phyloP scores from a whole-genome alignment of 1,140 invertebrate genomes.

The Zelostemma sp. region DNA sequence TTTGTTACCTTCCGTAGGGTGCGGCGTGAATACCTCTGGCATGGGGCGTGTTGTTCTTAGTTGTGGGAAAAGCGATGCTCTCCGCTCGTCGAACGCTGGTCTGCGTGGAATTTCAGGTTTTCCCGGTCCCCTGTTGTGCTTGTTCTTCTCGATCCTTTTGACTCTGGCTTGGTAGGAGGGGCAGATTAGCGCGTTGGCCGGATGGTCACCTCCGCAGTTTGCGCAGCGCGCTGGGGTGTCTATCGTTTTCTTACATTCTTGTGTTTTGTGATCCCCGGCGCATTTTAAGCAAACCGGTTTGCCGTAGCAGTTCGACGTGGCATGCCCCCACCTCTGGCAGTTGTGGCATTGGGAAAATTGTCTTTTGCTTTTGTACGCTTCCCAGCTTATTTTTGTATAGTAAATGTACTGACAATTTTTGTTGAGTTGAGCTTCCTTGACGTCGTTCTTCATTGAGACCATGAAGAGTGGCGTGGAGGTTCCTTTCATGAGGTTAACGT shows the following conservation, averaged over 20 bases:
- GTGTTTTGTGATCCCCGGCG: constrained; percentile 41
- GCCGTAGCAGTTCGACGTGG: constrained; percentile 40
- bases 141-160: constrained; percentile 18
- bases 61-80: too few species aligned
- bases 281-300: constrained; percentile 48
- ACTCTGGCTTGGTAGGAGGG: background rate
- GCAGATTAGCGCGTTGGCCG: background rate
- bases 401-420: constrained; percentile 5
- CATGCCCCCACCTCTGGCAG: constrained; percentile 47
- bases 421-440: constrained; percentile 12
- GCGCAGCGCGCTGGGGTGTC: constrained; percentile 48
- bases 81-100: too few species aligned
- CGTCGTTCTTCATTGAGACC: constrained; percentile 7
- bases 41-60: too few species aligned
- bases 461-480: constrained; percentile 18
- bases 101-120: background rate
- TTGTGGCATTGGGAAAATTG: constrained; percentile 28
- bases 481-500: constrained; percentile 22
- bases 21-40: too few species aligned
- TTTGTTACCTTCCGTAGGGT: too few species aligned
- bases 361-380: constrained; percentile 28
- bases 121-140: constrained; percentile 1
- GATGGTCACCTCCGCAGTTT: constrained; percentile 29
- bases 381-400: constrained; percentile 37
- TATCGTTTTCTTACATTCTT: constrained; percentile 34